Conservation (phyloP, 1,140 invertebrate species). For the Pseudobourletiella spinata region DNA sequence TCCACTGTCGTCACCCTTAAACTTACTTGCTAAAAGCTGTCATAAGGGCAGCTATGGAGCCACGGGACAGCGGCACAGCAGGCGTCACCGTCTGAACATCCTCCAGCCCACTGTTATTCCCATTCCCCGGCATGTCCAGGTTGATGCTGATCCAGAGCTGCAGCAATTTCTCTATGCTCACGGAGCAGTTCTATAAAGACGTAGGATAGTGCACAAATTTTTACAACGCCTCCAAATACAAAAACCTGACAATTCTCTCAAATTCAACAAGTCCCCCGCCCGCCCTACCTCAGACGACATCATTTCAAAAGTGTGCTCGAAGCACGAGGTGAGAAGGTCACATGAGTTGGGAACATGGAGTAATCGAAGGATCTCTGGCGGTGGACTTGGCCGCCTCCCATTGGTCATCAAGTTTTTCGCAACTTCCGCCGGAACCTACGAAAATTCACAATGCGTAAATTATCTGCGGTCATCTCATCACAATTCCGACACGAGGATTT, state of each 20-base stretch:
- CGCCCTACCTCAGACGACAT: slow-evolving; percentile 34
- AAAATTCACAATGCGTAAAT: neutral
- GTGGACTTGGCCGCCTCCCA: too few relatives aligned
- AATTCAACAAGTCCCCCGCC: too few relatives aligned
- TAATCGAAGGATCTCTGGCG: too few relatives aligned
- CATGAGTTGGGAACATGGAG: neutral
- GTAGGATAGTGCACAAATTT: neutral
- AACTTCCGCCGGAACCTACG: slow-evolving; percentile 18
- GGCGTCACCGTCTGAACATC: slow-evolving; percentile 33
- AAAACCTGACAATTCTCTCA: too few relatives aligned
- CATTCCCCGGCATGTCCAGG: slow-evolving; percentile 26
- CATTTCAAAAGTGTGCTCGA: slow-evolving; percentile 34
- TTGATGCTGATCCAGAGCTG: slow-evolving; percentile 38
- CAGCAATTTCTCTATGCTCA: slow-evolving; percentile 36
- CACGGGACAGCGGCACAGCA: slow-evolving; percentile 32
- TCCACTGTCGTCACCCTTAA: slow-evolving; percentile 9
- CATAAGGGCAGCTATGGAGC: slow-evolving; percentile 35
- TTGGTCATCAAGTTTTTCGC: slow-evolving; percentile 12
- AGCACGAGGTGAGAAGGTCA: slow-evolving; percentile 13
- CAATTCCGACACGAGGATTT: too few relatives aligned
- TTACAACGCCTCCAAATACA: neutral
- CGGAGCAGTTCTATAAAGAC: slow-evolving; percentile 25
- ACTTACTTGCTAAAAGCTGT: slow-evolving; percentile 35
- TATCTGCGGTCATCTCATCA: too few relatives aligned
- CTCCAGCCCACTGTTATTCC: neutral